These are phyloP conservation scores for Arge pagana DNA, from an alignment of 2,888 invertebrate genomes.

Conservation along the genomic window DNA sequence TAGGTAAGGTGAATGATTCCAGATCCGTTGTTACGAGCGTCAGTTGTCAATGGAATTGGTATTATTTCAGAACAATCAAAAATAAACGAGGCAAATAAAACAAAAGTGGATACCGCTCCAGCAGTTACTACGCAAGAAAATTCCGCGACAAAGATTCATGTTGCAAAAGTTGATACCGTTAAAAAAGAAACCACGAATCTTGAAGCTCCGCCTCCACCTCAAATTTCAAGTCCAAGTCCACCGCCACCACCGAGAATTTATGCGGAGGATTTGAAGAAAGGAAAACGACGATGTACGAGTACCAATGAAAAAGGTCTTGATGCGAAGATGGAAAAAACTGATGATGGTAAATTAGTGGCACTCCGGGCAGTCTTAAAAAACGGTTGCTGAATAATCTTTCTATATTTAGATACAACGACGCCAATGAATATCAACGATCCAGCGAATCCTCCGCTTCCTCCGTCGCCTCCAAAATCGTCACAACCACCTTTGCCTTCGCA, in stretches of 20 bases:
- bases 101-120: no score
- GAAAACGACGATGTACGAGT: slow-evolving; percentile 36
- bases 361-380: not conserved
- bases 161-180: no score
- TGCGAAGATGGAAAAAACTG: slow-evolving; percentile 36
- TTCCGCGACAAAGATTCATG: no score
- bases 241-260: slow-evolving; percentile 54
- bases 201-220: slow-evolving; percentile 44
- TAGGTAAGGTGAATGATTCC: no score
- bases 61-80: no score
- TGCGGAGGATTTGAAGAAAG: slow-evolving; percentile 46
- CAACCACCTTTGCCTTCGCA: slow-evolving; percentile 35
- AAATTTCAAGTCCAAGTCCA: slow-evolving; percentile 52
- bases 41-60: no score
- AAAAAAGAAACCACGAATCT: no score
- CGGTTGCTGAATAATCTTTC: not conserved
- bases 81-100: no score
- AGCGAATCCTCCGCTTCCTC: slow-evolving; percentile 37
- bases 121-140: no score
- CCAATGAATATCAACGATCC: slow-evolving; percentile 14
- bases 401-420: not conserved
- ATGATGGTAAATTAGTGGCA: slow-evolving; percentile 24
- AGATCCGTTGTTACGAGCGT: no score
- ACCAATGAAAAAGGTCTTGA: slow-evolving; percentile 32
- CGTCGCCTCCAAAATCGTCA: slow-evolving; percentile 33